phyloP scores from a whole-genome alignment of 2,113 vertebrate species.

The Alethe castanea region DNA sequence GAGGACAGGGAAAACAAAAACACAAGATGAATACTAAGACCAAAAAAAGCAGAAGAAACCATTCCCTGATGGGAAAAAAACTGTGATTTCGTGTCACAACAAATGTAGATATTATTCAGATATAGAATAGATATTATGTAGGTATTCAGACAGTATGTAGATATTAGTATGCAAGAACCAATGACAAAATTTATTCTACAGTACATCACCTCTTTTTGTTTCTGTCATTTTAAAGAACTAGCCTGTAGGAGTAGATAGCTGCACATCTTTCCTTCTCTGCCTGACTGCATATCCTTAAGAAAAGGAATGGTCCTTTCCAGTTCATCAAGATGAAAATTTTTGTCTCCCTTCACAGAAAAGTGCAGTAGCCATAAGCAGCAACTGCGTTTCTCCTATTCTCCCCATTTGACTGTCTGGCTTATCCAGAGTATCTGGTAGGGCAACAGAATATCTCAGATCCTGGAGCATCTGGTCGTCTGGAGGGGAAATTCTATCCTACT shows the following conservation, averaged over 20 bases:
- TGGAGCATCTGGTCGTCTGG: background rate
- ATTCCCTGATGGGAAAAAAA: background rate
- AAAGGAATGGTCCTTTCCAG: background rate
- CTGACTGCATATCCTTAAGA: background rate
- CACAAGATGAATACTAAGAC: background rate
- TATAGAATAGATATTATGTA: too few species aligned
- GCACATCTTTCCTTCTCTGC: background rate
- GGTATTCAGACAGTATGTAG: too few species aligned
- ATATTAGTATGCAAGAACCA: background rate
- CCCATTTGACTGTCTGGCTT: background rate
- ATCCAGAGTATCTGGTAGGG: background rate
- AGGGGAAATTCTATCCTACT: background rate
- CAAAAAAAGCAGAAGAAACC: background rate
- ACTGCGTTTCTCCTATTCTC: background rate
- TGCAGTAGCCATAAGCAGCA: background rate
- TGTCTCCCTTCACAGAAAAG: background rate
- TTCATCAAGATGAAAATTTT: background rate
- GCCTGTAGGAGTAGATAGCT: background rate
- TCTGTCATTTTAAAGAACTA: background rate
- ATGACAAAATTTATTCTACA: background rate
- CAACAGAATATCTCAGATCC: background rate
- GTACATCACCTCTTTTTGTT: background rate
- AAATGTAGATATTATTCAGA: background rate
- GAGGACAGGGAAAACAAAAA: background rate
- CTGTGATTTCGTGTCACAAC: background rate